Evolutionary conservation across 2,888 invertebrate genomes (phyloP), one percentile per base, ranked within the genome.

Genomic region (Seira musarum): DNA sequence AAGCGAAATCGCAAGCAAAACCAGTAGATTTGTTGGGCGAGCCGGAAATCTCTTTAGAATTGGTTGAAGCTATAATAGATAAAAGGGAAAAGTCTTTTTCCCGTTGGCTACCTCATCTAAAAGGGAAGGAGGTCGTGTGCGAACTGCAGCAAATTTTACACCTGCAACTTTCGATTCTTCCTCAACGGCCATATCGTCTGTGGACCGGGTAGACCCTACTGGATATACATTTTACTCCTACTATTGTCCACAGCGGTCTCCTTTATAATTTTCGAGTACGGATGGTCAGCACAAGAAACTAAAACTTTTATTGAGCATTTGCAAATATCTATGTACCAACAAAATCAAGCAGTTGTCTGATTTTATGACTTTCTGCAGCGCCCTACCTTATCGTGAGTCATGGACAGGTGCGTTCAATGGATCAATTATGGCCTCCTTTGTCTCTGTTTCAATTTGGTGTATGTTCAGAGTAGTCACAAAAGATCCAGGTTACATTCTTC

Each of bases 111-210:
- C 73, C 73, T 10, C 65, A 65, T 24, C 17, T 25, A 13, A 5
- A 53, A 1, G 73, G 73, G 10, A 24, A 49, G 6, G 1, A 35
- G 13, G 40, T 65, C 0, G 0, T 8, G 2, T n/a, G 46, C 6
- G 8, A 64, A 49, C 21, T 73, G 15, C 49, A 65, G 65, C 64
- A 73, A 35, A 8, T 73, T 15, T 21, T 73, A 19, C 73, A n/a
- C 73, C 0, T 73, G 65, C 25, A 73, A 49, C 17, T 73, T 53
- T 15, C 73, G 65, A 1, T 73, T 73, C 65, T 73, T 73, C 46
- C 30, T 25, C 30, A 65, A 73, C 3, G 73, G 73, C 35, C 61
- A 19, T 0, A 19, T 73, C 5, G 65, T 73, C 64, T 5, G 40
- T 21, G 73, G 73, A 15, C 73, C 65, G 21, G 73, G 73, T 17